These are phyloP conservation scores for Laspeyria flexula DNA, from an alignment of 2,888 invertebrate species.

Conservation along the genomic window DNA sequence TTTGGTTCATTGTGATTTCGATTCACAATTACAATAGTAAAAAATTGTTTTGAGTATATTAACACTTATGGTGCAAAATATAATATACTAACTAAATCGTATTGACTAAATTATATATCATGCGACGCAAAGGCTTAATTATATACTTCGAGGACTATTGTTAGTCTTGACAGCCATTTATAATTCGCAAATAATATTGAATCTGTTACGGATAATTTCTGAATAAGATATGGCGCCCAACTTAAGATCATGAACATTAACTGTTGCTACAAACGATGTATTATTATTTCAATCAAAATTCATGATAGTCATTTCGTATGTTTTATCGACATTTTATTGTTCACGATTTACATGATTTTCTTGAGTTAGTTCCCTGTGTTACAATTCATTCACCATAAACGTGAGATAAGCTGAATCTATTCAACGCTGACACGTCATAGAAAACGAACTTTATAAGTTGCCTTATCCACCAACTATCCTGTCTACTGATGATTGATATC, in stretches of 20 bases:
- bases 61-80: slow-evolving; percentile 53
- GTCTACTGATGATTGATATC: slow-evolving; percentile 31
- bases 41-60: slow-evolving; percentile 58
- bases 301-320: slow-evolving; percentile 20
- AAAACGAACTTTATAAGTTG: slow-evolving; percentile 20
- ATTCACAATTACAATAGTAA: slow-evolving; percentile 59
- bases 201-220: slow-evolving; percentile 46
- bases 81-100: no score
- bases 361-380: slow-evolving; percentile 18
- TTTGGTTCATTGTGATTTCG: slow-evolving; percentile 58
- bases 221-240: slow-evolving; percentile 54
- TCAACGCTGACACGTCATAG: slow-evolving; percentile 14
- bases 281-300: slow-evolving; percentile 19
- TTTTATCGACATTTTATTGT: slow-evolving; percentile 23
- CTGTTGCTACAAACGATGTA: slow-evolving; percentile 53
- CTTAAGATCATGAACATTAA: slow-evolving; percentile 61
- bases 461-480: slow-evolving; percentile 25
- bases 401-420: slow-evolving; percentile 16
- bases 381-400: slow-evolving; percentile 26
- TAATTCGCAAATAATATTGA: slow-evolving; percentile 23
- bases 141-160: not conserved
- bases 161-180: slow-evolving; percentile 23
- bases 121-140: not conserved
- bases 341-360: slow-evolving; percentile 36
- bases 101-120: slow-evolving; percentile 7